Evolutionary conservation across 2,797 vertebrate species (phyloP), one percentile per base, ranked within the genome.

Genomic region (Morelia viridis): DNA sequence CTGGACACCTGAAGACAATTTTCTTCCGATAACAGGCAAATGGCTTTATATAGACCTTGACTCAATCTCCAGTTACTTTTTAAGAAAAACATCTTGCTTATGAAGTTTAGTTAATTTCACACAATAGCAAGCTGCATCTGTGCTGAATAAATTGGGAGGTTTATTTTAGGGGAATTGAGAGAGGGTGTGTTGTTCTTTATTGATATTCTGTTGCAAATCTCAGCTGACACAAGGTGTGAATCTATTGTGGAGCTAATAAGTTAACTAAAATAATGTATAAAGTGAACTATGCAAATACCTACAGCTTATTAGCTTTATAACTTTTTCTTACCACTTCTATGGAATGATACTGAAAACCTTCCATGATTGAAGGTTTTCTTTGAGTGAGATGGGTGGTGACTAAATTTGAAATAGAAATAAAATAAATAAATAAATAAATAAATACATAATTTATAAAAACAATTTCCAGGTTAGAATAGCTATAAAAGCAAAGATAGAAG

Each of bases 281-380:
- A 41, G 68, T 53, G 93, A 91, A 94, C 91, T 91, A 60, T 87
- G 19, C 65, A 84, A 90, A 35, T 76, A 84, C 15, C 6, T 80
- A 0, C 8, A 56, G 85, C 92, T 94, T 56, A 0, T 0, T n/a
- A 80, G 53, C 19, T 22, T 92, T 91, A 1, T 83, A 83, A 87
- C 13, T 71, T 93, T 92, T 91, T 83, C 56, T 94, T 94, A 93
- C 62, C 91, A 64, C 68, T 91, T 93, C 92, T 93, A 86, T 60
- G 84, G 85, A 91, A 71, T 65, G 1, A 58, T 68, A 85, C 0
- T 85, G 90, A 96, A 91, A 93, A 91, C 62, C 76, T 91, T 85
- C 92, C 91, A 90, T 31, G 86, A 89, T 35, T 35, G 35, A 35
- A 35, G 35, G 35, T 35, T 35, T 3, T 41, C 41, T 41, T 41